phyloP scores from a whole-genome alignment of 2,888 invertebrate species.

The Lissonota sp. region DNA sequence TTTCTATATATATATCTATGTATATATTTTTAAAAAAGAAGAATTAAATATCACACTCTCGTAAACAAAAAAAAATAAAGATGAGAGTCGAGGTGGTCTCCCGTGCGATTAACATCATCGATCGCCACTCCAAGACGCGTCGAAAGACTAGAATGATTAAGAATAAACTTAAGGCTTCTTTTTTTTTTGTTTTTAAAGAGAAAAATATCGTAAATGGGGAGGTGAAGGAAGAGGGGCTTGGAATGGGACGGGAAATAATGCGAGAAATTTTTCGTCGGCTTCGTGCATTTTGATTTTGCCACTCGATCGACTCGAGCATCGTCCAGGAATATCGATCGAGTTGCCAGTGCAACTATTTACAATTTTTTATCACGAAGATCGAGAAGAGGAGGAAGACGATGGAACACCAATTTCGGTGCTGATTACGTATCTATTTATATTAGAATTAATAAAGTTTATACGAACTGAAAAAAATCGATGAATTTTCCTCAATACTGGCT shows the following conservation, averaged over 20 bases:
- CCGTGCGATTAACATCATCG: constrained; percentile 67
- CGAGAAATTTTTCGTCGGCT: constrained; percentile 48
- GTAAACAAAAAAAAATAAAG: constrained; percentile 23
- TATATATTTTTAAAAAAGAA: constrained; percentile 47
- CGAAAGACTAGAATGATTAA: constrained; percentile 83
- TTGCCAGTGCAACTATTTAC: constrained; percentile 55
- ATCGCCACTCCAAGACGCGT: constrained; percentile 78
- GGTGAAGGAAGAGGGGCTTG: constrained; percentile 8
- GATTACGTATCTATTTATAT: too few species aligned
- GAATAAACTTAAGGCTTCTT: constrained; percentile 70
- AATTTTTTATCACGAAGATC: constrained; percentile 32
- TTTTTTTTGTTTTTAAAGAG: constrained; percentile 28
- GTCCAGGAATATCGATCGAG: constrained; percentile 23
- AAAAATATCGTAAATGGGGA: constrained; percentile 52
- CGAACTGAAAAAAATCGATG: constrained; percentile 35
- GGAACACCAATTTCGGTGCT: too few species aligned
- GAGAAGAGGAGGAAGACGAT: too few species aligned
- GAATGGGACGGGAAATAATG: constrained; percentile 2
- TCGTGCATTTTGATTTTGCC: constrained; percentile 64
- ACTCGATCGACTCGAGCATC: constrained; percentile 25
- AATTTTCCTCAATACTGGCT: constrained; percentile 50
- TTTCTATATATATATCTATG: constrained; percentile 33
- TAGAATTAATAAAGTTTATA: background rate
- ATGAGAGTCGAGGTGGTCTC: constrained; percentile 61
- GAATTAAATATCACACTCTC: constrained; percentile 63